Percentiles rank a stretch among this genome's conserved stretches.
phyloP scores from a whole-genome alignment of 2,888 invertebrate species.

The Ypsolopha scabrella region DNA sequence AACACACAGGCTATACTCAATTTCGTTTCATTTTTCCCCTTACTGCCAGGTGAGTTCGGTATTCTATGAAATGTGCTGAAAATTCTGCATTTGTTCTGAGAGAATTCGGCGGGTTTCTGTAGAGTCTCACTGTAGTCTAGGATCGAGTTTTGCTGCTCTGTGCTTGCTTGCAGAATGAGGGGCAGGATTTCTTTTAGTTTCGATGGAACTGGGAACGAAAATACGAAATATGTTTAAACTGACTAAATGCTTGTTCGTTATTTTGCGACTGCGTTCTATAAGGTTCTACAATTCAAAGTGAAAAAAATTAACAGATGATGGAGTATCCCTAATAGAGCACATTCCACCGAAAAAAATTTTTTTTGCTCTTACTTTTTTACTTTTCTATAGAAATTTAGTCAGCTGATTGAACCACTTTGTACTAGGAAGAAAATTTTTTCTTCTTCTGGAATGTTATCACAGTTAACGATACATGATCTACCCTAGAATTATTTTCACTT shows the following conservation, averaged over 20 bases:
- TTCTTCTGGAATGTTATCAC: too few species aligned
- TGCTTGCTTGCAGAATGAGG: conserved; percentile 26
- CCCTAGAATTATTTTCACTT: too few species aligned
- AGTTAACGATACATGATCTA: too few species aligned
- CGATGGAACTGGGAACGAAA: conserved; percentile 29
- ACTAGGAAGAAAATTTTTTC: too few species aligned
- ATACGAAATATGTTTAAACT: not conserved
- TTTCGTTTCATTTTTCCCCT: conserved; percentile 12
- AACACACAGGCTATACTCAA: conserved; percentile 23
- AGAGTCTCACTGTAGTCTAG: conserved; percentile 48
- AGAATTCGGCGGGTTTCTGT: conserved; percentile 25
- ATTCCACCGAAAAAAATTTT: too few species aligned
- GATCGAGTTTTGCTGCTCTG: conserved; percentile 27
- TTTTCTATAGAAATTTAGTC: too few species aligned
- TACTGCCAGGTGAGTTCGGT: conserved; percentile 20
- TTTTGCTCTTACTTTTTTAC: too few species aligned
- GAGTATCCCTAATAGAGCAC: too few species aligned
- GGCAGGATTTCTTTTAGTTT: conserved; percentile 27
- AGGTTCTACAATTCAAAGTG: too few species aligned
- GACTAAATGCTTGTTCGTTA: not conserved
- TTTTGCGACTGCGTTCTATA: not conserved
- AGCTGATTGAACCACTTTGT: too few species aligned
- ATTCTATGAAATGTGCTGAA: conserved; percentile 41
- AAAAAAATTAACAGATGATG: too few species aligned
- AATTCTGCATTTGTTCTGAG: conserved; percentile 35